Evolutionary conservation across 2,113 vertebrate species (phyloP).

Genomic region (Corythoichthys intestinalis): DNA sequence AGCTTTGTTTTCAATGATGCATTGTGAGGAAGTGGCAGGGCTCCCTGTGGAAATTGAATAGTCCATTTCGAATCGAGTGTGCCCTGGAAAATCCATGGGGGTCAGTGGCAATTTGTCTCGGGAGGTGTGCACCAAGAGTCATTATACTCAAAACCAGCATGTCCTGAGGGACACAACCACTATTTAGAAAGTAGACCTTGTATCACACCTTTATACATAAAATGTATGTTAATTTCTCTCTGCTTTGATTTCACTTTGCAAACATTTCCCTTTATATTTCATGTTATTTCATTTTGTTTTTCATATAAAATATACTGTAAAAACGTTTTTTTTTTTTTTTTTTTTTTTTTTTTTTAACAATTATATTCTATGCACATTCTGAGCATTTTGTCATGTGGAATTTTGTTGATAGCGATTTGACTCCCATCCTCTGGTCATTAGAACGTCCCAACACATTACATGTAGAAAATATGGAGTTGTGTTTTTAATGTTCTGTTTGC

Average conservation of each 20-base stretch:
- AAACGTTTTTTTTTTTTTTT: too few species aligned
- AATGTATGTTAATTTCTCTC: constrained; percentile 26
- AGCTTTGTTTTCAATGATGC: constrained; percentile 52
- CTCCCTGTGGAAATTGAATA: constrained; percentile 69
- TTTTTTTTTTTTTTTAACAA: not conserved
- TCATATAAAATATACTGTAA: too few species aligned
- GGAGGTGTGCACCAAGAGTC: constrained; percentile 60
- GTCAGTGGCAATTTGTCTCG: constrained; percentile 70
- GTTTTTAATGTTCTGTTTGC: not conserved
- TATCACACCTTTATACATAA: constrained; percentile 39
- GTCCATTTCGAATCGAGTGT: constrained; percentile 68
- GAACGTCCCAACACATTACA: not conserved
- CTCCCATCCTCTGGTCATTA: not conserved
- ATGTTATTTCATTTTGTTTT: not conserved
- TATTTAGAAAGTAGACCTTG: constrained; percentile 44
- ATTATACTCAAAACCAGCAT: constrained; percentile 62
- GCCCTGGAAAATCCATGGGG: constrained; percentile 67
- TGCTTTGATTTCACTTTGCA: constrained; percentile 10
- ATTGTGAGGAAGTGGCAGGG: constrained; percentile 55
- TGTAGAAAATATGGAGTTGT: not conserved
- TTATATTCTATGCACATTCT: not conserved
- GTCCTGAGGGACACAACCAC: constrained; percentile 47
- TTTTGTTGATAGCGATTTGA: not conserved
- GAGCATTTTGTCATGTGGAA: not conserved
- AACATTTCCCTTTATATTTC: constrained; percentile 1